Conservation (phyloP, 2,888 invertebrate species). For the Lycophotia porphyrea region DNA sequence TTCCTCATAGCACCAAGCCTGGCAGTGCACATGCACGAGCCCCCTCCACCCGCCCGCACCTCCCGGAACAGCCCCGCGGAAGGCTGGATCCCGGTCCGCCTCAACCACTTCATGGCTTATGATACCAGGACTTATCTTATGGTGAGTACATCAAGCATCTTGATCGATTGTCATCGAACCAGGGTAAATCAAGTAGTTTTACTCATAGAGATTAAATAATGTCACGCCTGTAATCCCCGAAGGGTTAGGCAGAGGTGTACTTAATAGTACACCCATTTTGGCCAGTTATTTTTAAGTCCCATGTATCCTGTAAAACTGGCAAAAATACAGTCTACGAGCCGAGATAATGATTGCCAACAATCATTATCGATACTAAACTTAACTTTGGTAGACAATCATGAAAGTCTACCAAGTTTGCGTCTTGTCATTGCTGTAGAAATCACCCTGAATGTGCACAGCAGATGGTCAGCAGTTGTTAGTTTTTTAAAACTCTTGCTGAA, state of each 20-base stretch:
- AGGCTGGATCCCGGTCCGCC: constrained; percentile 82
- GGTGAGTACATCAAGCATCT: constrained; percentile 76
- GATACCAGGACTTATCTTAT: constrained; percentile 88
- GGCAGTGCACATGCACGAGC: constrained; percentile 75
- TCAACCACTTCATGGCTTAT: constrained; percentile 89
- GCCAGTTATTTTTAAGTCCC: not conserved
- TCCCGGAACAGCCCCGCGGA: constrained; percentile 66
- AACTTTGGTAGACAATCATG: not conserved
- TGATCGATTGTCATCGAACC: not conserved
- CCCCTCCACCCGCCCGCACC: constrained; percentile 65
- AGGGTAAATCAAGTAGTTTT: not conserved
- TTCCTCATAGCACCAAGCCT: constrained; percentile 72
- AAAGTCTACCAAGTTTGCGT: not conserved
- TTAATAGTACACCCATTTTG: not conserved
- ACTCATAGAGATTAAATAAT: not conserved
- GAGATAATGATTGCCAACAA: not conserved
- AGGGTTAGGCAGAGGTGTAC: not conserved
- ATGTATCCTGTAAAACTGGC: too few species aligned
- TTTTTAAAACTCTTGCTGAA: not conserved
- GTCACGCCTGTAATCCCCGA: not conserved
- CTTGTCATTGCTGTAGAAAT: not conserved
- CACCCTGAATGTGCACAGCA: not conserved
- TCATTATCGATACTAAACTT: too few species aligned
- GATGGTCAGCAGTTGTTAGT: not conserved
- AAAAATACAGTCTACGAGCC: too few species aligned